Evolutionary conservation across 2,113 vertebrate genomes (phyloP).

Genomic region (Mandrillus leucophaeus): DNA sequence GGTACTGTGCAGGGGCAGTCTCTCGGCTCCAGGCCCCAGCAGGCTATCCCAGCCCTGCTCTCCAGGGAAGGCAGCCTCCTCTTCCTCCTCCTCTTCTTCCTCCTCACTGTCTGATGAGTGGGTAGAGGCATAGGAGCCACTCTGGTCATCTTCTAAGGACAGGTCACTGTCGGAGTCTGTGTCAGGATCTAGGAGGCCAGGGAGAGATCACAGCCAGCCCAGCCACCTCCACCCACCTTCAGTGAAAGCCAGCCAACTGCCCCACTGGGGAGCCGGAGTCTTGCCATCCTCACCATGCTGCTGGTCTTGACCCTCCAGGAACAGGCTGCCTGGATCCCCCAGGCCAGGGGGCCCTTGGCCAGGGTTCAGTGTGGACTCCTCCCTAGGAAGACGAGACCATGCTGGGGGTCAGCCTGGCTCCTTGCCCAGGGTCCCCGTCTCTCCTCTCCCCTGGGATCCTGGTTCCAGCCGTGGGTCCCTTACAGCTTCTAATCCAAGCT

Average conservation of each 20-base stretch:
- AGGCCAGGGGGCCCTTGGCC: slow-evolving; percentile 87
- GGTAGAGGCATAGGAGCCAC: slow-evolving; percentile 93
- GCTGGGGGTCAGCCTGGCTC: neutral
- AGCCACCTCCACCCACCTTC: neutral
- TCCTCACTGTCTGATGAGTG: slow-evolving; percentile 96
- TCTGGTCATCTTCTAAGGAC: slow-evolving; percentile 94
- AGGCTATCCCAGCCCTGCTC: slow-evolving; percentile 91
- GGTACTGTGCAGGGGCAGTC: slow-evolving; percentile 80
- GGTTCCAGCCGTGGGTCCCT: neutral
- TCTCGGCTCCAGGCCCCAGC: slow-evolving; percentile 80
- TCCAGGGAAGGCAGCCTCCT: slow-evolving; percentile 86
- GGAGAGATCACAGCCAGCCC: slow-evolving; percentile 23
- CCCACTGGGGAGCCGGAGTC: neutral
- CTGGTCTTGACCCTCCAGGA: slow-evolving; percentile 86
- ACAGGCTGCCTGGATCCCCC: slow-evolving; percentile 86
- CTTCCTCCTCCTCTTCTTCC: slow-evolving; percentile 87
- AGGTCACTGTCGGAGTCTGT: slow-evolving; percentile 95
- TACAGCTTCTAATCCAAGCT: neutral
- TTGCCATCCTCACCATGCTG: slow-evolving; percentile 82
- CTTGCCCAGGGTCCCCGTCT: neutral
- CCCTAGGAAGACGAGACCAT: slow-evolving; percentile 81
- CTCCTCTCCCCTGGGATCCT: neutral
- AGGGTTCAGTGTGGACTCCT: slow-evolving; percentile 88
- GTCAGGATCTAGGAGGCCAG: slow-evolving; percentile 85
- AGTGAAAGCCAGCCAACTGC: neutral